Evolutionary conservation across 1,140 invertebrate genomes (phyloP).

Genomic region (Ceratitis capitata): DNA sequence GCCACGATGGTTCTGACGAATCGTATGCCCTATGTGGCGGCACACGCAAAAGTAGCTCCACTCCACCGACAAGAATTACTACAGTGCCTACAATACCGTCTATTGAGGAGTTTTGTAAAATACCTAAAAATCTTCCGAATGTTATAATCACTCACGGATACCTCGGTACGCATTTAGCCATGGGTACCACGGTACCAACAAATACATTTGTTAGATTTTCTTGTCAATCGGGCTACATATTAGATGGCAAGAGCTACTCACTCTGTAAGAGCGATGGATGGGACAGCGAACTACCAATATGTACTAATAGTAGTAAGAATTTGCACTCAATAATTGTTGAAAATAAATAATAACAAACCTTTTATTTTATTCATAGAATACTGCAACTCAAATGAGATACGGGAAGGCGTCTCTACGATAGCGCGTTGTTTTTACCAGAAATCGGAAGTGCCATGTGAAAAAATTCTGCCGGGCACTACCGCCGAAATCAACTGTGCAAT

Average conservation of each 20-base stretch:
- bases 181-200: not conserved
- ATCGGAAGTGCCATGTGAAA: not conserved
- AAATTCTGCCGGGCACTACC: not conserved
- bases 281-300: not conserved
- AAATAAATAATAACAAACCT: not conserved
- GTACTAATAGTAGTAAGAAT: not conserved
- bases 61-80: not conserved
- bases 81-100: not conserved
- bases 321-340: not conserved
- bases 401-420: not conserved
- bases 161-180: not conserved
- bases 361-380: not conserved
- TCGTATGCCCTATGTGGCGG: constrained; percentile 35
- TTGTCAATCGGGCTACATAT: not conserved
- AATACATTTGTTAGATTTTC: not conserved
- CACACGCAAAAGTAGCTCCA: not conserved
- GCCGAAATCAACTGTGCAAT: not conserved
- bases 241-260: not conserved
- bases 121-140: not conserved
- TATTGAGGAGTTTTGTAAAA: not conserved
- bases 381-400: not conserved
- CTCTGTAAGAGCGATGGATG: not conserved
- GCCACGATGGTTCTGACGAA: constrained; percentile 71
- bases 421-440: not conserved
- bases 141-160: not conserved